A percentile compares a stretch with the other conserved stretches of the same genome.
phyloP scores from a whole-genome alignment of 2,113 vertebrate genomes.

The Pelobates fuscus region DNA sequence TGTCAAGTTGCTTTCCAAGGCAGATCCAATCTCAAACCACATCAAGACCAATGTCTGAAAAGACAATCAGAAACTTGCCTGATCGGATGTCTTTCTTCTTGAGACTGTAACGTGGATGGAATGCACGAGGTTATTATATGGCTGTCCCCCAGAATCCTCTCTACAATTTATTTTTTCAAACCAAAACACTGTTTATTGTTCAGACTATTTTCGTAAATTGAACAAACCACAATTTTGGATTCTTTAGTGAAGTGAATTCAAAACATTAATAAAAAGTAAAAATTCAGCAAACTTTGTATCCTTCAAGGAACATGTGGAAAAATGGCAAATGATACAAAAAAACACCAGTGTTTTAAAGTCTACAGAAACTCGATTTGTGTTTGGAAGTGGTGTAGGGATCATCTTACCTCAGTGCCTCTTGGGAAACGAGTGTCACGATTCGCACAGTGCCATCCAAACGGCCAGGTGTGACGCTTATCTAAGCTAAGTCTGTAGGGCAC shows the following conservation, averaged over 20 bases:
- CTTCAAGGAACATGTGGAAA: neutral
- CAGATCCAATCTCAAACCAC: conserved; percentile 53
- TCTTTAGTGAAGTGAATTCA: conserved; percentile 36
- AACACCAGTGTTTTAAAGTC: too few species aligned
- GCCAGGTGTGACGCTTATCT: too few species aligned
- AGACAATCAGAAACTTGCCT: conserved; percentile 53
- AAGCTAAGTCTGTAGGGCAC: too few species aligned
- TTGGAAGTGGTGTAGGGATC: too few species aligned
- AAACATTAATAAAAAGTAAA: conserved; percentile 1
- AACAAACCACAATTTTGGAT: conserved; percentile 35
- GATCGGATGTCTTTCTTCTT: conserved; percentile 50
- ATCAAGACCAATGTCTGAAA: conserved; percentile 52
- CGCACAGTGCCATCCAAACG: too few species aligned
- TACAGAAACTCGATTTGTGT: too few species aligned
- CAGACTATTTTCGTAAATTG: conserved; percentile 42
- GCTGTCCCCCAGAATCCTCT: conserved; percentile 45
- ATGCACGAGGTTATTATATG: conserved; percentile 47
- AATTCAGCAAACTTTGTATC: too few species aligned
- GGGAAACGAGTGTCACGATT: too few species aligned
- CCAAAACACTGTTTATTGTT: conserved; percentile 35
- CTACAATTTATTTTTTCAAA: conserved; percentile 38
- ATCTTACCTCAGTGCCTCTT: too few species aligned
- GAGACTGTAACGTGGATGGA: conserved; percentile 52
- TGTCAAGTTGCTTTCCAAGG: conserved; percentile 53
- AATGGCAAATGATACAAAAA: too few species aligned